Base-by-base conservation (phyloP, 2,888 invertebrate species). In the Harpalus rufipes region DNA sequence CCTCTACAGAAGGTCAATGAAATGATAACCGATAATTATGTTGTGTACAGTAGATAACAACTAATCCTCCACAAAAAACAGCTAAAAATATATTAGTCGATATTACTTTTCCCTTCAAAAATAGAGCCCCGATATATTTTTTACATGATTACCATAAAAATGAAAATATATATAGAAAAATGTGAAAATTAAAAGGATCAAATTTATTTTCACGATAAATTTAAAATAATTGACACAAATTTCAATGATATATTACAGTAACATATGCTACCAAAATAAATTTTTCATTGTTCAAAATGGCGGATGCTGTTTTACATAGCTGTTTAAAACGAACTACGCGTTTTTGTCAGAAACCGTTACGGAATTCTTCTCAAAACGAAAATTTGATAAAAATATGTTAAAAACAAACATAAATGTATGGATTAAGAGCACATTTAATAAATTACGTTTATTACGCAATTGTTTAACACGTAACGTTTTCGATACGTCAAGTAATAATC, bases 401-500 rank as follows among this genome's bases (percentile, higher is more conserved):
- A 16, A 16, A 81, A 44, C n/a, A 44, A 65, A 81, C 65, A 39
- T 80, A 61, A 61, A 76, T 74, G 18, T 8, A 76, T 14, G 58
- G 61, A 82, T 51, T 83, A 76, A 39, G 63, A 76, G 61, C 83
- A 83, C 83, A 83, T 74, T 59, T 74, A 32, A 25, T 61, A 61
- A 59, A 76, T 83, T 74, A 83, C 83, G 76, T 83, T 16, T 16
- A 58, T n/a, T 41, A 32, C 61, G 63, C 78, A 41, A 18, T 83
- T 74, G 83, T 84, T 51, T 63, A 84, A 51, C 79, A 79, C 83
- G 84, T 76, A 41, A 78, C 76, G 84, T 61, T 39, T 21, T 41
- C 72, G 44, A 79, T 41, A 61, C 39, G 72, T 63, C 78, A 76
- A 63, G 84, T 84, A 78, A 78, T 78, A 78, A 87, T 88, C 87